Conservation (phyloP, 2,888 invertebrate genomes). For the Parochlus steinenii region DNA sequence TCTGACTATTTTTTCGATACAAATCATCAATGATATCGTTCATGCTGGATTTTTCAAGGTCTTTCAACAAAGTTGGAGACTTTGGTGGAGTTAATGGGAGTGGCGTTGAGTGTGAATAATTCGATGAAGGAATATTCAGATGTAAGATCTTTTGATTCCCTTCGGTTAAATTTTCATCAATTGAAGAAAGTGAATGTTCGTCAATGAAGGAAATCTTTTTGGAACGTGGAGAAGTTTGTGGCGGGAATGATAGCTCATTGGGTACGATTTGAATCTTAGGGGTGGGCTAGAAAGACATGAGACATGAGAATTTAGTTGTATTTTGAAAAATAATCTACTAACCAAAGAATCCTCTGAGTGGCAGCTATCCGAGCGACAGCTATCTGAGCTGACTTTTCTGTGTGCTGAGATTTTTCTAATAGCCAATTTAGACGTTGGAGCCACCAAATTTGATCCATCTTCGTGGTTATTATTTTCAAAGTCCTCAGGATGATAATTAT, state of each 20-base stretch:
- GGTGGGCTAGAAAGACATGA: too few species aligned
- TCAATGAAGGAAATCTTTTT: background rate
- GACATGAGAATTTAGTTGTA: too few species aligned
- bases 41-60: too few species aligned
- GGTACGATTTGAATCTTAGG: background rate
- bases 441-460: slow-evolving; percentile 15
- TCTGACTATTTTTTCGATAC: slow-evolving; percentile 12
- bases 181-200: background rate
- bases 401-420: slow-evolving; percentile 11
- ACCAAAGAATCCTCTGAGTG: background rate
- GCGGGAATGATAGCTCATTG: background rate
- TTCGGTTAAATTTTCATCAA: background rate
- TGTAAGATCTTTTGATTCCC: too few species aligned
- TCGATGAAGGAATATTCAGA: too few species aligned
- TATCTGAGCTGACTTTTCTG: slow-evolving; percentile 4
- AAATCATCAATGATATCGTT: slow-evolving; percentile 13
- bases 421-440: slow-evolving; percentile 15
- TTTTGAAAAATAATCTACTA: too few species aligned
- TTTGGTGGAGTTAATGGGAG: background rate
- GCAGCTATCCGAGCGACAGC: background rate
- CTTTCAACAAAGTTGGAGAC: too few species aligned
- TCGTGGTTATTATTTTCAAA: slow-evolving; percentile 5
- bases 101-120: too few species aligned
- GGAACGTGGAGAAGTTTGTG: background rate
- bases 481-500: slow-evolving; percentile 7